Evolutionary conservation across 2,113 vertebrate genomes (phyloP).

Genomic region (Hemiscyllium ocellatum): DNA sequence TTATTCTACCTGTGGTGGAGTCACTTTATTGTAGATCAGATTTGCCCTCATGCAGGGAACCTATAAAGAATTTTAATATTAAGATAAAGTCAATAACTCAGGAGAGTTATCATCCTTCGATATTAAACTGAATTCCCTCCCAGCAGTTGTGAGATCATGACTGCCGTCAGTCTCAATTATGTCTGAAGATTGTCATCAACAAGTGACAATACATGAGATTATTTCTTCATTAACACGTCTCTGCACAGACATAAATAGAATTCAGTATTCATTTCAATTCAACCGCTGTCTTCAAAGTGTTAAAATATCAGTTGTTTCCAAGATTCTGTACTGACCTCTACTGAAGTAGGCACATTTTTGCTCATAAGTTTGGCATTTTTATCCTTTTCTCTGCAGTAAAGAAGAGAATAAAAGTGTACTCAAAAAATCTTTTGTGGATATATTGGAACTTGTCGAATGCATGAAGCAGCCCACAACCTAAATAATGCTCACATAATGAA

Average conservation of each 20-base stretch:
- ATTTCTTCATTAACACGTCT: background rate
- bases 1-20: too few relatives aligned
- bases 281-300: background rate
- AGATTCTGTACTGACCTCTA: background rate
- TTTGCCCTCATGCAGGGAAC: too few relatives aligned
- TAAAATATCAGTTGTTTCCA: background rate
- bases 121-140: background rate
- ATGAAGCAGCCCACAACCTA: conserved; percentile 27
- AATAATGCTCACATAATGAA: conserved; percentile 34
- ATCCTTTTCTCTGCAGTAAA: background rate
- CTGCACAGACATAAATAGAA: background rate
- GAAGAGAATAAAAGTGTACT: conserved; percentile 21
- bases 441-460: conserved; percentile 36
- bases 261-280: background rate
- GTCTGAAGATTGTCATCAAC: background rate
- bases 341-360: conserved; percentile 2
- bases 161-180: background rate
- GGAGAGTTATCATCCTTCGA: background rate
- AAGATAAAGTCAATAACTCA: background rate
- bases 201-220: background rate
- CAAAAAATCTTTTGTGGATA: conserved; percentile 33
- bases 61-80: background rate
- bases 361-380: conserved; percentile 1
- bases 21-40: too few relatives aligned
- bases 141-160: background rate